Evolutionary conservation across 2,113 vertebrate genomes (phyloP), one percentile per base, ranked within the genome.

Genomic region (Leuciscus idus): DNA sequence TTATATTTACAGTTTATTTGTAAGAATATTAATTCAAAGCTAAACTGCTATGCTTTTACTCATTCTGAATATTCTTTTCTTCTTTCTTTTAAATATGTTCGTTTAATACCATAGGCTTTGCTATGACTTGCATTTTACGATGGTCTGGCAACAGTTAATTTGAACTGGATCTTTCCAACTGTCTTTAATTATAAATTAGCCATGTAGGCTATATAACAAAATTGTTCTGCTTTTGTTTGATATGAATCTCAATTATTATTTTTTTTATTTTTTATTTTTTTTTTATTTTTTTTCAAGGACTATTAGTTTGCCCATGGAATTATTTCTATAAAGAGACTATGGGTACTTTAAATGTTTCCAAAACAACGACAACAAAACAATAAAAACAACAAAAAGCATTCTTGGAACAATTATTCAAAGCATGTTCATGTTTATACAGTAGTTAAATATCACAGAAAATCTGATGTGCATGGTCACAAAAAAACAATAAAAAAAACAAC

Each of bases 181-280:
- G 36, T 78, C 50, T 79, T 72, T 61, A 74, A 88, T 86, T 73
- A 85, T 55, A 26, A 85, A 86, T 88, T 43, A 83, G 50, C 28
- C 50, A 52, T 43, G 68, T 12, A 39, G 70, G 12, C 26, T 57
- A 12, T 57, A 52, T 57, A 68, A 80, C 21, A 39, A 39, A 62
- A n/a, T 7, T 72, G 33, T n/a, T 7, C 55, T 84, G 21, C 23
- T 61, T 79, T 39, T 61, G 23, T 62, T 39, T 61, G 12, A 61
- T 23, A 61, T 43, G 33, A 43, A 62, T 61, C 55, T 80, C 6
- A 43, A 15, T 62, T 43, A 43, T 28, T 33, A 19, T 50, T 13
- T 3, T 2, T 0, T 0, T 33, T 3, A 43, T 28, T 33, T 33
- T 48, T 13, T 33, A 30, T 0, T 3, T 33, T 3, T 33, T 33